A percentile compares a stretch with the other conserved stretches of the same genome.
Evolutionary conservation across 2,113 vertebrate species (phyloP).

Genomic region (Colius striatus): DNA sequence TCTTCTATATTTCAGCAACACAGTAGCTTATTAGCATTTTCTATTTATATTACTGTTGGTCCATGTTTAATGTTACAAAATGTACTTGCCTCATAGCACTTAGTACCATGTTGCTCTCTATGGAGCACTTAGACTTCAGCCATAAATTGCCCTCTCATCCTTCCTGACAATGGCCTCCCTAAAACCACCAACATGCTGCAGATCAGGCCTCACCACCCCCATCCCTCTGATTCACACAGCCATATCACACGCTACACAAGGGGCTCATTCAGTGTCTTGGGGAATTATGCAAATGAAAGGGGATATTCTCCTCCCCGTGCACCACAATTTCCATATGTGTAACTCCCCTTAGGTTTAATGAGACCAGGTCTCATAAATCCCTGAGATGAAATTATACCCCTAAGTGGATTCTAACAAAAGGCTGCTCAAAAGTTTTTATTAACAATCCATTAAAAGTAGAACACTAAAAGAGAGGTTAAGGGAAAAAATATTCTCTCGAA

Average conservation of each 20-base stretch:
- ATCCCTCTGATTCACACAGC: background rate
- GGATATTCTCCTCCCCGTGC: constrained; percentile 24
- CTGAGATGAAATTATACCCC: constrained; percentile 11
- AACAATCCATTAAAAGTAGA: constrained; percentile 32
- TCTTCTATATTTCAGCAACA: background rate
- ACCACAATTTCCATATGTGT: constrained; percentile 36
- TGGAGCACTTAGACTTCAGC: constrained; percentile 18
- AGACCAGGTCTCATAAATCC: constrained; percentile 52
- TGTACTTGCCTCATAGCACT: constrained; percentile 41
- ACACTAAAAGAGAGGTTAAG: constrained; percentile 1
- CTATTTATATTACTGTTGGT: constrained; percentile 16
- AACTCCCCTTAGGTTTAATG: constrained; percentile 47
- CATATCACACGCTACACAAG: background rate
- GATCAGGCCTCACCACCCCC: background rate
- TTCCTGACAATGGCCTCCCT: background rate
- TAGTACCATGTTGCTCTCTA: background rate
- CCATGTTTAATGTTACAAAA: constrained; percentile 37
- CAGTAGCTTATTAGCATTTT: constrained; percentile 19
- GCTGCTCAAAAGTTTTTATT: constrained; percentile 38
- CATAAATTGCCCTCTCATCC: constrained; percentile 49
- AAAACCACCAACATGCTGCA: background rate
- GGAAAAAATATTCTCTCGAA: background rate
- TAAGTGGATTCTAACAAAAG: constrained; percentile 26
- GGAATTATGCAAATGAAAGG: constrained; percentile 51
- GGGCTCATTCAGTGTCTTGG: constrained; percentile 35